Evolutionary conservation across 2,888 invertebrate genomes (phyloP).

Genomic region (Cephus runcator): DNA sequence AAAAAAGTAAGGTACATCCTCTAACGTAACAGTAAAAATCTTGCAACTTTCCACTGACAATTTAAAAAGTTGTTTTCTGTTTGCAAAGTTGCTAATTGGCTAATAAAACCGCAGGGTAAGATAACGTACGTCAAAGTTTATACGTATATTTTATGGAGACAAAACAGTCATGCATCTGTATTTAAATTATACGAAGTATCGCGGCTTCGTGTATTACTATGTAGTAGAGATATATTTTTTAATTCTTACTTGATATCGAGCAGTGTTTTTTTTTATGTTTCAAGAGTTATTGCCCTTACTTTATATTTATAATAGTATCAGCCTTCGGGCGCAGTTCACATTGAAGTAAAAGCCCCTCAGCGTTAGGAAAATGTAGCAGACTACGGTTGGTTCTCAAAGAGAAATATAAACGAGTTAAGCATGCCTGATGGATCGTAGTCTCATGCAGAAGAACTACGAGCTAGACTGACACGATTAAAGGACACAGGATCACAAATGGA

Average conservation of each 20-base stretch:
- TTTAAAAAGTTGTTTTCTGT: background rate
- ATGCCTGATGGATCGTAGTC: background rate
- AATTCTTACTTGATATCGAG: background rate
- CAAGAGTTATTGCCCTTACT: background rate
- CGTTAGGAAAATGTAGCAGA: background rate
- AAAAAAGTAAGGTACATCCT: background rate
- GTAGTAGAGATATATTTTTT: background rate
- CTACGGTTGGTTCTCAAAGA: conserved; percentile 1
- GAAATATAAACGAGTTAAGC: background rate
- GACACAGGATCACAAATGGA: background rate
- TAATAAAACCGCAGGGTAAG: background rate
- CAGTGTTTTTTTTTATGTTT: background rate
- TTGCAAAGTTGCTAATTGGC: background rate
- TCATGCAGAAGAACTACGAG: background rate
- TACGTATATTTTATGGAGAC: background rate
- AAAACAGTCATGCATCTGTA: background rate
- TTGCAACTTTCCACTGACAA: background rate
- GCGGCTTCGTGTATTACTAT: background rate
- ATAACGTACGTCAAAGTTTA: background rate
- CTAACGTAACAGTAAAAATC: background rate
- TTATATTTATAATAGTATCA: background rate
- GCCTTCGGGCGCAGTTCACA: background rate
- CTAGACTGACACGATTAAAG: background rate
- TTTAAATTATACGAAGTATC: background rate
- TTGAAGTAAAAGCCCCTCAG: background rate